Evolutionary conservation across 2,797 vertebrate genomes (phyloP).

Genomic region (Austrolebias charrua): DNA sequence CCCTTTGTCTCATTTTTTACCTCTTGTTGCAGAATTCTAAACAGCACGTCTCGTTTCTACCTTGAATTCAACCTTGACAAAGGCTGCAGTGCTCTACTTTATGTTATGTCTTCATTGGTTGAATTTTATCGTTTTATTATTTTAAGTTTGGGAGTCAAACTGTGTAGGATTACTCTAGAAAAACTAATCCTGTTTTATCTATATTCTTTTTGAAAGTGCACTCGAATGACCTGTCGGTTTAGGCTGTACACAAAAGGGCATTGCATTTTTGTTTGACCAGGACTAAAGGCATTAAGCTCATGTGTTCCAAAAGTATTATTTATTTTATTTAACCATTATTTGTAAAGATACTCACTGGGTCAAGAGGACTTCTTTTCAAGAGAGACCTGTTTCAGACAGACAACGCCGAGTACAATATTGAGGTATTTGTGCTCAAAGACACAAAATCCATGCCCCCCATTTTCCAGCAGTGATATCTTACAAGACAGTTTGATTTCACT

Average conservation of each 20-base stretch:
- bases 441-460: background rate
- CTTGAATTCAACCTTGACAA: slow-evolving; percentile 55
- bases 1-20: slow-evolving; percentile 17
- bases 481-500: slow-evolving; percentile 5
- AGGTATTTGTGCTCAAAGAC: background rate
- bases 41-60: slow-evolving; percentile 34
- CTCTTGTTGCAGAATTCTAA: slow-evolving; percentile 40
- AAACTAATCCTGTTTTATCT: slow-evolving; percentile 34
- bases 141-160: slow-evolving; percentile 50
- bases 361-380: too few species aligned
- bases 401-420: background rate
- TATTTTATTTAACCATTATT: too few species aligned
- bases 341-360: too few species aligned
- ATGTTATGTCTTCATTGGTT: slow-evolving; percentile 20
- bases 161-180: slow-evolving; percentile 49
- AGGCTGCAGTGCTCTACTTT: slow-evolving; percentile 36
- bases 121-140: slow-evolving; percentile 48
- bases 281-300: background rate
- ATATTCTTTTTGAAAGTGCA: background rate
- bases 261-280: slow-evolving; percentile 10
- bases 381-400: too few species aligned
- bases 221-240: slow-evolving; percentile 36
- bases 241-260: slow-evolving; percentile 12
- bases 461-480: slow-evolving; percentile 1
- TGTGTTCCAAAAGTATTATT: background rate